phyloP scores from a whole-genome alignment of 1,140 invertebrate genomes.

The Mercenaria mercenaria region DNA sequence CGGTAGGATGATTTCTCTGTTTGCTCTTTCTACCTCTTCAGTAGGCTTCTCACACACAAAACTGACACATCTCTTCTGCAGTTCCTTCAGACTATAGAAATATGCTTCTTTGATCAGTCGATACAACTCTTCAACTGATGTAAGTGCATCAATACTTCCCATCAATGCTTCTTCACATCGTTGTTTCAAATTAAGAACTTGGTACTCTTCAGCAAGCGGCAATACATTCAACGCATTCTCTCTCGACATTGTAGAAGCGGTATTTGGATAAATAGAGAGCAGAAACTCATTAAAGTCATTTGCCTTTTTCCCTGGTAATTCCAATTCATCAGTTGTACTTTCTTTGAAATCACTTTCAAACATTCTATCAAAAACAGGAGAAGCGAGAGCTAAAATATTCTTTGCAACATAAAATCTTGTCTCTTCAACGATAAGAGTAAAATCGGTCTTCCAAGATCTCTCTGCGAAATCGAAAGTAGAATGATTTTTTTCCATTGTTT shows the following conservation, averaged over 20 bases:
- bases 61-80: background rate
- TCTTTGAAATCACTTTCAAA: background rate
- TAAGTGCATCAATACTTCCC: background rate
- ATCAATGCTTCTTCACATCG: background rate
- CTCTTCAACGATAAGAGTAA: no score
- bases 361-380: constrained; percentile 6
- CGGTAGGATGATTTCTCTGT: background rate
- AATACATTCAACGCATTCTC: background rate
- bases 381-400: background rate
- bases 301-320: background rate
- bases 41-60: background rate
- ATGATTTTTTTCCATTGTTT: no score
- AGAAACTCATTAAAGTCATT: background rate
- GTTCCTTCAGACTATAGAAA: background rate
- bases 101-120: background rate
- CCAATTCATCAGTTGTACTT: background rate
- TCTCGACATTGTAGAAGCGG: background rate
- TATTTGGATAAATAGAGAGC: constrained; percentile 15
- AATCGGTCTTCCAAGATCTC: background rate
- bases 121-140: background rate
- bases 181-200: background rate
- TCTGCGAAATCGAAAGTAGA: no score
- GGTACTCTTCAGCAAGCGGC: background rate
- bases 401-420: background rate
- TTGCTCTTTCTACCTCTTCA: background rate